These are phyloP conservation scores for Hylaea fasciaria DNA, from an alignment of 2,888 invertebrate species.

Conservation along the genomic window DNA sequence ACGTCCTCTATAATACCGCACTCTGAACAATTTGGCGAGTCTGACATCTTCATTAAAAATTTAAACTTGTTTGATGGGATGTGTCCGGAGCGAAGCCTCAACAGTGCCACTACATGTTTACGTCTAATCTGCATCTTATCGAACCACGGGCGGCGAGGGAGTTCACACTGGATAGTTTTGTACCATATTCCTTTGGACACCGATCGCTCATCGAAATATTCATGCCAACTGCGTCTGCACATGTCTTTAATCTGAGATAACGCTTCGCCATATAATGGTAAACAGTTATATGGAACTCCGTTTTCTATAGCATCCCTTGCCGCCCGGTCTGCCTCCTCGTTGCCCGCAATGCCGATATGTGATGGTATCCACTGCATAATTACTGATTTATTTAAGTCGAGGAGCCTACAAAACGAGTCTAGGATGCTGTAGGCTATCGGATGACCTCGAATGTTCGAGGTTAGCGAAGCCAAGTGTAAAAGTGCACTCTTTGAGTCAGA, in stretches of 20 bases:
- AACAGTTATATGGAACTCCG: background rate
- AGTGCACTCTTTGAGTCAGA: conserved; percentile 31
- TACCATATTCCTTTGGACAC: conserved; percentile 1
- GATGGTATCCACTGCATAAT: conserved; percentile 5
- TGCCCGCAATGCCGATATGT: background rate
- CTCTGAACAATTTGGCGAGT: background rate
- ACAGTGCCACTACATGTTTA: background rate
- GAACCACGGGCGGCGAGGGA: background rate
- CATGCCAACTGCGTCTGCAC: background rate
- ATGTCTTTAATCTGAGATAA: background rate
- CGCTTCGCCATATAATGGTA: background rate
- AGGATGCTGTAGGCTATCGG: conserved; percentile 22
- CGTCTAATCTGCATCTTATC: background rate
- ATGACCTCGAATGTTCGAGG: conserved; percentile 14
- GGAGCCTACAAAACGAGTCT: conserved; percentile 1
- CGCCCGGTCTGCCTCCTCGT: background rate
- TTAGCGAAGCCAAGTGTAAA: conserved; percentile 13
- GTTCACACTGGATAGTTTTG: background rate
- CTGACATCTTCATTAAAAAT: background rate
- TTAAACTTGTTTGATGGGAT: conserved; percentile 2
- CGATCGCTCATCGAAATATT: conserved; percentile 8
- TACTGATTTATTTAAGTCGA: background rate
- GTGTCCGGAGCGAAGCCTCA: conserved; percentile 4
- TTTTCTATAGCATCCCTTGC: background rate
- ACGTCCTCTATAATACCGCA: background rate